Evolutionary conservation across 2,888 invertebrate genomes (phyloP).

Genomic region (Stegana nigrithorax): DNA sequence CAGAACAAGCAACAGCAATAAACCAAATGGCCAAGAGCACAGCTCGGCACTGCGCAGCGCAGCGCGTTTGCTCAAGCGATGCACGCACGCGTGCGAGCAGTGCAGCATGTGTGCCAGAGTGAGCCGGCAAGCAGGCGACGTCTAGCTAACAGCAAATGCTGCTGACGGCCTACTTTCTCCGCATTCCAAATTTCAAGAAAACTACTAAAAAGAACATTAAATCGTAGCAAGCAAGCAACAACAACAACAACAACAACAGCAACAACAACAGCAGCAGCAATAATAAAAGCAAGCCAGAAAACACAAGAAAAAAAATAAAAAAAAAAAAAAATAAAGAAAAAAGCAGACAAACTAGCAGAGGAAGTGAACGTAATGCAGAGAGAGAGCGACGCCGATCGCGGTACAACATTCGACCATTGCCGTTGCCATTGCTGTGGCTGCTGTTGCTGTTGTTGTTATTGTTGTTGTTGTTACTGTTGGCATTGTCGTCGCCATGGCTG

Average conservation of each 20-base stretch:
- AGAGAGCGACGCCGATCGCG: neutral
- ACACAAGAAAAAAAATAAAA: conserved; percentile 27
- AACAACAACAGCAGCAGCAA: conserved; percentile 16
- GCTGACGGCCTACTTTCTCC: conserved; percentile 69
- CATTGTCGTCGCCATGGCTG: neutral
- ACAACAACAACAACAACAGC: conserved; percentile 34
- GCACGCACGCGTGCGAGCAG: too few relatives aligned
- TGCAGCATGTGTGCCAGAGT: too few relatives aligned
- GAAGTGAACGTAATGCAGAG: conserved; percentile 38
- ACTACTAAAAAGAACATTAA: conserved; percentile 35
- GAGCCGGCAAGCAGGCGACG: neutral
- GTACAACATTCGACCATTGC: neutral
- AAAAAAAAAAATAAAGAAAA: conserved; percentile 20
- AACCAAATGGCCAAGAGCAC: conserved; percentile 23
- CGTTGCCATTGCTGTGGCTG: neutral
- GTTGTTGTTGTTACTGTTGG: neutral
- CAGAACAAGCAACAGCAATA: conserved; percentile 26
- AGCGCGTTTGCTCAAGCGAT: conserved; percentile 36
- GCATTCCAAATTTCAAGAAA: conserved; percentile 63
- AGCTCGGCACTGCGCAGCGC: too few relatives aligned
- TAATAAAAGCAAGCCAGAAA: conserved; percentile 8
- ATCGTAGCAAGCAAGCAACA: conserved; percentile 26
- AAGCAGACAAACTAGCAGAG: conserved; percentile 46
- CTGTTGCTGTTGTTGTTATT: too few relatives aligned
- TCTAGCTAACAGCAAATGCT: conserved; percentile 29